Conservation (phyloP, 2,797 vertebrate genomes). For the Anguilla obscura region DNA sequence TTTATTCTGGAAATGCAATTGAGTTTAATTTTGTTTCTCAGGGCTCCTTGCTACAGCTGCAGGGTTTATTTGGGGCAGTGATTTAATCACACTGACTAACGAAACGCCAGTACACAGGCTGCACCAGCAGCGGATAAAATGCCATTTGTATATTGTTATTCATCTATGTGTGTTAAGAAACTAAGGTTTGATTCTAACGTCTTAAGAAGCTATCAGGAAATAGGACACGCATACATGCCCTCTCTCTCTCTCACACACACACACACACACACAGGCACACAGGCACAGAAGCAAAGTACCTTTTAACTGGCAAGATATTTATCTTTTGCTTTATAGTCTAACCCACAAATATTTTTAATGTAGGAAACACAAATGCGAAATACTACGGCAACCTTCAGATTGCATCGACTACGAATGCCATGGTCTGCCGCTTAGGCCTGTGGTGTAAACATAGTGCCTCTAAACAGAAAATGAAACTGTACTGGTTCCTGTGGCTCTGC, state of each 20-base stretch:
- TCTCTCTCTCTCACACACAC: background rate
- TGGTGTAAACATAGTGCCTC: background rate
- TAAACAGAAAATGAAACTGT: background rate
- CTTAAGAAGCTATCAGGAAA: background rate
- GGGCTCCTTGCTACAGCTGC: background rate
- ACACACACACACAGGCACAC: background rate
- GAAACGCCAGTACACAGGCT: background rate
- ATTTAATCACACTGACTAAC: constrained; percentile 2
- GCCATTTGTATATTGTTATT: background rate
- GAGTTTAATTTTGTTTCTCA: constrained; percentile 5
- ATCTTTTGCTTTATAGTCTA: background rate
- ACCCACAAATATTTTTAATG: background rate
- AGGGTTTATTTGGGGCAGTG: constrained; percentile 9
- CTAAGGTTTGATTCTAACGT: background rate
- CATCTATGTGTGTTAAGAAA: background rate
- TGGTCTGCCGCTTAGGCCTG: background rate
- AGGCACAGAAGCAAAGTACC: background rate
- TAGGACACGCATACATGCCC: background rate
- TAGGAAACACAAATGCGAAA: background rate
- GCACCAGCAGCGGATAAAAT: background rate
- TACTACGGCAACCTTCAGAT: background rate
- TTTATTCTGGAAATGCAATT: background rate
- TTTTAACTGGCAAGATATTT: background rate
- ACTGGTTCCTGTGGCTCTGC: background rate
- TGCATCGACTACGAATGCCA: background rate